Conservation (phyloP, 2,113 vertebrate species). For the Aptenodytes forsteri region DNA sequence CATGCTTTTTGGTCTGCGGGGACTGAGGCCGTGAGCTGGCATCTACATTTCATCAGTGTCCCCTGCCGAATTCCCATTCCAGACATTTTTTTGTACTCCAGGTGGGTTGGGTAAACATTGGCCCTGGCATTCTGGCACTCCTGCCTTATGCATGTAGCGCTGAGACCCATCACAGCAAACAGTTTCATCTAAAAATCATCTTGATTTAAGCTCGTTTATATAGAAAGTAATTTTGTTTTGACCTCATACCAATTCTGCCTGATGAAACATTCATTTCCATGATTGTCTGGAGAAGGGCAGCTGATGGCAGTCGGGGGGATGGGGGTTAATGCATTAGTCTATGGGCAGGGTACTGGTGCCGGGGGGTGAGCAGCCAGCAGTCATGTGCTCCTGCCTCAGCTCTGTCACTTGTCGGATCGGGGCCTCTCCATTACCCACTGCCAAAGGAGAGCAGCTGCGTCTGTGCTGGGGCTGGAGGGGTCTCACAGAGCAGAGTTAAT, state of each 20-base stretch:
- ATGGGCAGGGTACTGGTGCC: not conserved
- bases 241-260: not conserved
- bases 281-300: not conserved
- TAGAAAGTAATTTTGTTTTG: not conserved
- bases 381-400: not conserved
- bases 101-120: not conserved
- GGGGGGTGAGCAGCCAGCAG: not conserved
- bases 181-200: not conserved
- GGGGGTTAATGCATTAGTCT: not conserved
- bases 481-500: too few species aligned
- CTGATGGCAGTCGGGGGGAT: fast-evolving
- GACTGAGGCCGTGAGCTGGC: not conserved
- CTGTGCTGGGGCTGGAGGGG: not conserved
- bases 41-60: fast-evolving
- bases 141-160: not conserved
- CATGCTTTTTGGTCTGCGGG: not conserved
- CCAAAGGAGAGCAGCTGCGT: fast-evolving
- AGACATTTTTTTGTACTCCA: not conserved
- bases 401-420: fast-evolving
- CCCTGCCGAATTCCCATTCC: not conserved
- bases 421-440: not conserved
- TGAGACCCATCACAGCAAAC: not conserved
- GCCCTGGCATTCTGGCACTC: not conserved
- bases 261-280: too few species aligned
- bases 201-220: not conserved